Percentiles rank a stretch among this genome's conserved stretches.
These are phyloP conservation scores for Harpagifer antarcticus DNA, from an alignment of 2,797 vertebrate species.

Conservation along the genomic window DNA sequence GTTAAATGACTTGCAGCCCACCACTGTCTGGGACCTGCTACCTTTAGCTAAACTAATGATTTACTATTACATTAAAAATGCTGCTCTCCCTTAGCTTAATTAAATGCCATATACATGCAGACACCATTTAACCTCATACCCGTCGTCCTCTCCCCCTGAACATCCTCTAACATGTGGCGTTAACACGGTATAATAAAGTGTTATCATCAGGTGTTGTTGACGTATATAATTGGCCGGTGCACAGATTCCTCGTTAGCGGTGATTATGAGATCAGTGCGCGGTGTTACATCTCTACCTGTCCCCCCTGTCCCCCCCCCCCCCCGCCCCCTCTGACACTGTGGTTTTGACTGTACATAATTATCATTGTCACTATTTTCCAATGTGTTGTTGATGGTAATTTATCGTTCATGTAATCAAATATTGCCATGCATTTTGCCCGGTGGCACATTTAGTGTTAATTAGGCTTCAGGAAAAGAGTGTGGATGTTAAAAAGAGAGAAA, in stretches of 20 bases:
- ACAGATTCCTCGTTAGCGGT: slow-evolving; percentile 37
- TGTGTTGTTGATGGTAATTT: slow-evolving; percentile 86
- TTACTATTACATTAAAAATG: background rate
- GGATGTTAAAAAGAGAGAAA: slow-evolving; percentile 50
- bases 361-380: slow-evolving; percentile 72
- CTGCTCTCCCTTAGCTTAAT: background rate
- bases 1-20: background rate
- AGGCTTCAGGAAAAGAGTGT: slow-evolving; percentile 76
- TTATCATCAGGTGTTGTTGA: slow-evolving; percentile 64
- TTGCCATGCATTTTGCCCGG: slow-evolving; percentile 79
- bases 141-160: background rate
- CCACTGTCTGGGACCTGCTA: background rate
- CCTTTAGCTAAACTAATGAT: background rate
- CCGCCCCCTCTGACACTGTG: slow-evolving; percentile 53
- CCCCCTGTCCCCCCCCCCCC: too few relatives aligned
- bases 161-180: background rate
- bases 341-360: slow-evolving; percentile 83
- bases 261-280: slow-evolving; percentile 24
- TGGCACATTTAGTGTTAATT: slow-evolving; percentile 85
- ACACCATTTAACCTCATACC: background rate
- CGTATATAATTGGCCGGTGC: slow-evolving; percentile 57
- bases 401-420: slow-evolving; percentile 88
- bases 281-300: slow-evolving; percentile 64
- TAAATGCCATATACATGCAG: background rate
- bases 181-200: slow-evolving; percentile 11